Base-by-base conservation (phyloP, 2,888 invertebrate genomes). In the Platynereis dumerilii region DNA sequence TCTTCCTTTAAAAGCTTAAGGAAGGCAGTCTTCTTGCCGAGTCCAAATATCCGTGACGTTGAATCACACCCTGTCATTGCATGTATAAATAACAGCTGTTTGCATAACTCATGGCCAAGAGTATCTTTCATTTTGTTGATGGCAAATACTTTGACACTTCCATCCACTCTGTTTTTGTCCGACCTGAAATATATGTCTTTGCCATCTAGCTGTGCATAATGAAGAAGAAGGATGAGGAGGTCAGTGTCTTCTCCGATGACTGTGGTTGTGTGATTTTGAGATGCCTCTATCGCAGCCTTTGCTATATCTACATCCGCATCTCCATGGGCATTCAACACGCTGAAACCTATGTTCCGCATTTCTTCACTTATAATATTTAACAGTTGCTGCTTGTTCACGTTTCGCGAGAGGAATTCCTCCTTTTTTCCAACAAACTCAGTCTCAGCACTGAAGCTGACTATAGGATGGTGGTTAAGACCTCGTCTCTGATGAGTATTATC, bases 211-310 rank as follows among this genome's bases (percentile, higher is more conserved):
- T 55, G 22, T 27, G 24, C 26, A 55, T 27, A 26, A 26, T 26
- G 60, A 27, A 55, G 44, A 26, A 77, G 54, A 5, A 75, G 65
- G 20, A 74, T 66, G 1, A 76, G 58, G 17, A 76, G 55, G 58
- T 76, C 74, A 22, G 75, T 77, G 45, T 76, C 75, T 55, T 75
- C 76, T 12, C 73, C 76, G 39, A 75, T 57, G 5, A 74, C 20
- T n/a, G 60, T 60, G 44, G 70, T 52, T 10, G 53, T 12, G 10
- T 52, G 68, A 1, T 27, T 44, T 10, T 20, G 27, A 34, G 20
- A n/a, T 24, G 52, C 27, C n/a, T 58, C 24, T 7, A 76, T n/a
- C 0, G 72, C 73, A 17, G 70, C 73, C 48, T 67, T 17, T 1
- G 65, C 74, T 54, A 76, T 74, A 0, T 69, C 57, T 15, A 69